Evolutionary conservation across 92 coral and sea anemone species (phyloP), one percentile per base, ranked within the genome.

Genomic region (Ricordea florida): DNA sequence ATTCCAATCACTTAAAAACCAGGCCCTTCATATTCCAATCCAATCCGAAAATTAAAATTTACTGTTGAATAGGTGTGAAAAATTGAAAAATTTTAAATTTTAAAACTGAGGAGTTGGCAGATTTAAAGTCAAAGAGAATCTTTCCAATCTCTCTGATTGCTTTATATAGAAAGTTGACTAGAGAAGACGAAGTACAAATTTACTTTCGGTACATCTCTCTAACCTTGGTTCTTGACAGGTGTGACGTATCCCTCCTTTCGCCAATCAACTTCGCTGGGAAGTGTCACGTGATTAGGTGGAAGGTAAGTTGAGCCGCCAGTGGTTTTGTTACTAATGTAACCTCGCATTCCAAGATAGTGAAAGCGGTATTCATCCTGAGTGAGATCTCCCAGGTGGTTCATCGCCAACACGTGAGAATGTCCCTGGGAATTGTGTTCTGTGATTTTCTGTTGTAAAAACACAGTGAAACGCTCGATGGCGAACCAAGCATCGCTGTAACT

Each of bases 181-280:
- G 40, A 2, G 10, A 36, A 22, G 32, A 16, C 30, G 32, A 17
- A 45, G 5, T 45, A 17, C 5, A 4, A 13, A 45, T 4, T 5
- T 45, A 10, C 21, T 13, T 10, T 10, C 14, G 17, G 11, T 13
- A n/a, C 20, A 28, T 16, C 14, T 35, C 7, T 13, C 8, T 45
- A 11, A 86, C 98, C 84, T 80, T 93, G 98, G 60, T 90, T 78
- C 49, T 90, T 87, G 48, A 93, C 97, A 8, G 76, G 79, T 14
- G 98, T 87, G 37, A 93, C 98, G 62, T 92, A 93, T 0, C 98
- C 98, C 66, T 90, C 74, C 3, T 74, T 64, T 26, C 98, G 82
- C 98, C 98, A 93, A 53, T 93, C 97, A 2, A 93, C 98, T 22
- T 74, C 43, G 13, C 44, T 37, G 7, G 91, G 91, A 1, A 86